A percentile compares a stretch with the other conserved stretches of the same genome.
phyloP scores from a whole-genome alignment of 1,140 invertebrate species.

The Lucilia sericata region DNA sequence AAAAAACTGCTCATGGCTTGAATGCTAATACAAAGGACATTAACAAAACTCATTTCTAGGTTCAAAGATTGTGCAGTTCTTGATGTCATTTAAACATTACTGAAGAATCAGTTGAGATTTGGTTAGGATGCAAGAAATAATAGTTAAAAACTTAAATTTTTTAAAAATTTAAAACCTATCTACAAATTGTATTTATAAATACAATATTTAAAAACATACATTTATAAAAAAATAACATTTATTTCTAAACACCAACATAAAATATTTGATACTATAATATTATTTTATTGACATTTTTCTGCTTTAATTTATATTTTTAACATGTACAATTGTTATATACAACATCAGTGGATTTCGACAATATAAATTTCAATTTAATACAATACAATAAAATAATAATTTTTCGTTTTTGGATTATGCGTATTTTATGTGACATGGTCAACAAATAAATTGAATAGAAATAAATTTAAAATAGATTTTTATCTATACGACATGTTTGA shows the following conservation, averaged over 20 bases:
- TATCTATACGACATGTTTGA: not conserved
- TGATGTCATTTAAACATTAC: too few relatives aligned
- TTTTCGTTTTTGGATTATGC: not conserved
- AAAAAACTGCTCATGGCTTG: too few relatives aligned
- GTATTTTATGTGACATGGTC: not conserved
- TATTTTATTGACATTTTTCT: not conserved
- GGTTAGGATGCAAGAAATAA: too few relatives aligned
- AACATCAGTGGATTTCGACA: not conserved
- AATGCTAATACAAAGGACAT: too few relatives aligned
- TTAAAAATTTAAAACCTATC: too few relatives aligned
- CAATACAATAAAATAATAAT: not conserved
- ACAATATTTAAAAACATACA: too few relatives aligned
- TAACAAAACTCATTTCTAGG: too few relatives aligned
- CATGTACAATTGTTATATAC: not conserved
- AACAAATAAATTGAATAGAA: not conserved
- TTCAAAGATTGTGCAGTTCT: too few relatives aligned
- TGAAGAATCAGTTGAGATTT: too few relatives aligned
- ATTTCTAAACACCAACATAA: not conserved
- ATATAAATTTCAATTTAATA: not conserved
- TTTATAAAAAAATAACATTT: too few relatives aligned
- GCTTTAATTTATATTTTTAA: not conserved
- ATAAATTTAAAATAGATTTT: constrained; percentile 18
- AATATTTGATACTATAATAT: not conserved
- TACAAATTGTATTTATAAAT: too few relatives aligned
- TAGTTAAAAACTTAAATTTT: too few relatives aligned